Evolutionary conservation across 2,888 invertebrate species (phyloP), one percentile per base, ranked within the genome.

Genomic region (Drosophila quinaria): DNA sequence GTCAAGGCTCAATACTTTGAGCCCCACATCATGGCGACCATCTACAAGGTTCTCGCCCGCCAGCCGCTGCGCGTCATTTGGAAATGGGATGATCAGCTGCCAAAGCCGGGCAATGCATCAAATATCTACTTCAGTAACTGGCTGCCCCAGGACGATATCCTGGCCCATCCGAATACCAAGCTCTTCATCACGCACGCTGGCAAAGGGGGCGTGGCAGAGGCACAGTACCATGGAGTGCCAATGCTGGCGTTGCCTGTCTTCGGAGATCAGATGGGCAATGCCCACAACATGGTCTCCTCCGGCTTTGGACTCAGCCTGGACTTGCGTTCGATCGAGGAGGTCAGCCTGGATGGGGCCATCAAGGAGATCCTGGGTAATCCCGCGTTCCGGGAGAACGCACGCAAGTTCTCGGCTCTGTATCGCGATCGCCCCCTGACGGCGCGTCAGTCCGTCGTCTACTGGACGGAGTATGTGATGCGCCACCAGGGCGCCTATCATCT

Each of bases 141-240:
- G 96, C 87, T 95, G n/a, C 95, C 96, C 0, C 96, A 96, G 87
- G 94, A 94, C 56, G 95, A 95, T 75, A 93, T 95, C 50, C 89
- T 95, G 92, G 94, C 94, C 0, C 94, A 95, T 90, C 94, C 94
- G 0, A 94, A 94, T 58, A 86, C 93, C 3, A 94, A 93, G 85
- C 88, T 94, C 3, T 95, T 95, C 77, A 93, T 96, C 76, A 94
- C 94, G 0, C 95, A 95, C 80, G 95, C 95, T 2, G 95, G 95
- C 10, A 92, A 95, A 66, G 94, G 95, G 73, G 94, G 95, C 54
- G 93, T 94, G 4, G 94, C 94, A 81, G 95, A 95, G 90, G 94
- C 95, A 0, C 93, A 93, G 49, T 94, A 91, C 80, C 92, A 94
- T 73, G 95, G 94, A 4, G 93, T 95, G 0, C 95, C 95, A 3